Percentiles rank a stretch among this genome's conserved stretches.
phyloP scores from a whole-genome alignment of 2,888 invertebrate species.

The Omphaloscelis lunosa region DNA sequence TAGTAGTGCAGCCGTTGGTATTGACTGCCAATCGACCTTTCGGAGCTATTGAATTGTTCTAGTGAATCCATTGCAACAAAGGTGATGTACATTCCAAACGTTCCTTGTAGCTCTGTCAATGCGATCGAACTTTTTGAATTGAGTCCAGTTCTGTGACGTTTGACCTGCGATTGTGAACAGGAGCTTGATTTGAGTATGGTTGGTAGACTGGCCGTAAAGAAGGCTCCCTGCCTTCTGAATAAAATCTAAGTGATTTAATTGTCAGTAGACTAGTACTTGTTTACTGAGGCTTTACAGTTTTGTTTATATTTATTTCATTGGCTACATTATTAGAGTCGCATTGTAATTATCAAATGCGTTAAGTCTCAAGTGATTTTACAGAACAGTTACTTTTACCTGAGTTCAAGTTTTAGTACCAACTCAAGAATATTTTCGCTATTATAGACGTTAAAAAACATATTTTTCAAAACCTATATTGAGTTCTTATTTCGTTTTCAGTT shows the following conservation, averaged over 20 bases:
- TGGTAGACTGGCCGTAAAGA: neutral
- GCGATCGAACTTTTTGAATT: neutral
- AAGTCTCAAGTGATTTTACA: neutral
- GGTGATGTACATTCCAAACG: slow-evolving; percentile 18
- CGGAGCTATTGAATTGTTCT: slow-evolving; percentile 27
- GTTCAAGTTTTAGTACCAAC: neutral
- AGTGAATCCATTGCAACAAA: slow-evolving; percentile 23
- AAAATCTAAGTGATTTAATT: neutral
- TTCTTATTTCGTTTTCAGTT: slow-evolving; percentile 38
- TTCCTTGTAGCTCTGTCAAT: neutral
- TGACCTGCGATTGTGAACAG: neutral
- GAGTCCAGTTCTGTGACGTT: neutral
- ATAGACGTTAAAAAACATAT: neutral
- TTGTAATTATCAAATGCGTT: neutral
- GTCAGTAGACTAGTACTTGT: no score
- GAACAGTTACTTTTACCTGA: neutral
- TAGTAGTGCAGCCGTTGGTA: slow-evolving; percentile 9
- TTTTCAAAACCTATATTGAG: slow-evolving; percentile 10
- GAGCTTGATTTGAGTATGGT: neutral
- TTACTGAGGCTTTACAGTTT: neutral
- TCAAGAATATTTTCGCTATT: neutral
- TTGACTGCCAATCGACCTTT: slow-evolving; percentile 33
- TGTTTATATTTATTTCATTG: neutral
- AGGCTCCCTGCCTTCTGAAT: neutral
- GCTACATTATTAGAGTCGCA: neutral